These are phyloP conservation scores for Liodrosophila aerea DNA, from an alignment of 2,888 invertebrate species.

Conservation along the genomic window DNA sequence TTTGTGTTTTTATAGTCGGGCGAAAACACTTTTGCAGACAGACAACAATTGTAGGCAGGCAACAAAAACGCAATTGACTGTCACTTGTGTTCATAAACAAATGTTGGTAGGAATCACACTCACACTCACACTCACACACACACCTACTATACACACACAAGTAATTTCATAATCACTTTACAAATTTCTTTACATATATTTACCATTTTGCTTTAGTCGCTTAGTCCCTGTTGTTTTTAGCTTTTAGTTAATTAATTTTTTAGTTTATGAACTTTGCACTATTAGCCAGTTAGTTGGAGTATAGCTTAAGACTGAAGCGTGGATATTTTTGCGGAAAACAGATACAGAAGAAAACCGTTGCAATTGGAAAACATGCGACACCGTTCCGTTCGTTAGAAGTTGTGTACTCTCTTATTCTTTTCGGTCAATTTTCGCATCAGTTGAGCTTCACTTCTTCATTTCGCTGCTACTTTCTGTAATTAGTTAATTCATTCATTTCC, in stretches of 20 bases:
- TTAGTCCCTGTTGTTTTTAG: too few species aligned
- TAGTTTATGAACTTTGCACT: constrained; percentile 4
- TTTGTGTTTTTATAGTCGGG: constrained; percentile 19
- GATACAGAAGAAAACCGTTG: constrained; percentile 76
- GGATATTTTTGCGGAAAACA: constrained; percentile 66
- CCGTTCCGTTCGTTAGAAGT: constrained; percentile 29
- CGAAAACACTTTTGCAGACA: constrained; percentile 40
- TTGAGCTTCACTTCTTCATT: constrained; percentile 33
- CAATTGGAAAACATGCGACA: constrained; percentile 69
- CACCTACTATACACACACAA: constrained; percentile 1
- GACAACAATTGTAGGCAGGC: constrained; percentile 45
- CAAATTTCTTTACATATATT: constrained; percentile 23
- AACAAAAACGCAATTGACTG: constrained; percentile 56
- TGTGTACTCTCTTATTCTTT: constrained; percentile 18
- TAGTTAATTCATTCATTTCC: background rate
- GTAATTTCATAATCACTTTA: constrained; percentile 67
- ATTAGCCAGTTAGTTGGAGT: constrained; percentile 29
- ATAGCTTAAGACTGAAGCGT: constrained; percentile 23
- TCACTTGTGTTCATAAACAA: constrained; percentile 47
- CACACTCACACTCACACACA: constrained; percentile 4
- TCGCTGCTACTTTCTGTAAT: background rate
- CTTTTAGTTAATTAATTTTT: background rate
- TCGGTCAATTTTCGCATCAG: constrained; percentile 24
- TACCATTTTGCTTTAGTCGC: constrained; percentile 46
- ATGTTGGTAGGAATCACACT: constrained; percentile 17